Evolutionary conservation across 1,140 invertebrate species (phyloP).

Genomic region (Drosophila melanogaster): Release_6_plus_ISO1_MT NT_037436.4:3255001-3255500

Average conservation of each 20-base stretch:
- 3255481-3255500: slow-evolving; percentile 51
- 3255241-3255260: slow-evolving; percentile 48
- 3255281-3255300: slow-evolving; percentile 36
- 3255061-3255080: slow-evolving; percentile 74
- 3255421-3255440: slow-evolving; percentile 71
- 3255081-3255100: slow-evolving; percentile 28
- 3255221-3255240: slow-evolving; percentile 42
- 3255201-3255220: slow-evolving; percentile 60
- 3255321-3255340: slow-evolving; percentile 64
- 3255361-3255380: slow-evolving; percentile 42
- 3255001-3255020: slow-evolving; percentile 41
- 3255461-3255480: slow-evolving; percentile 67
- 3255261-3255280: slow-evolving; percentile 51
- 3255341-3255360: slow-evolving; percentile 81
- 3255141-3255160: slow-evolving; percentile 35
- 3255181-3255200: slow-evolving; percentile 77
- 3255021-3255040: slow-evolving; percentile 41
- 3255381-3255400: slow-evolving; percentile 14
- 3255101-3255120: slow-evolving; percentile 48
- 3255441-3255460: slow-evolving; percentile 68
- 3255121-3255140: slow-evolving; percentile 24
- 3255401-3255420: slow-evolving; percentile 82
- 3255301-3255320: slow-evolving; percentile 38
- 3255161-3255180: slow-evolving; percentile 28
- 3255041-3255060: slow-evolving; percentile 75